These are phyloP conservation scores for Eremophila alpestris DNA, from an alignment of 2,797 vertebrate species.

Conservation along the genomic window DNA sequence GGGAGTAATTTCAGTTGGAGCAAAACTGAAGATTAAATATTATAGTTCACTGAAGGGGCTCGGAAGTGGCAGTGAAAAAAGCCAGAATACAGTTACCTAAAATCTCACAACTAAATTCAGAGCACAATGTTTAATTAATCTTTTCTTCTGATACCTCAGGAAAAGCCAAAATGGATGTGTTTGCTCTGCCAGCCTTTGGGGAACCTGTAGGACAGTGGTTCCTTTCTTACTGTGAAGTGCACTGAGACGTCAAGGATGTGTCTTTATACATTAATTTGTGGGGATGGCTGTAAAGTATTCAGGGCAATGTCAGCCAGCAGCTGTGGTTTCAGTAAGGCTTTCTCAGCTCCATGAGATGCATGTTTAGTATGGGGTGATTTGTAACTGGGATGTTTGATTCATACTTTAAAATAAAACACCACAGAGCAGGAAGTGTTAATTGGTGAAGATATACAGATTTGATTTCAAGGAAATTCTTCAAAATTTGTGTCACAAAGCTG, in stretches of 20 bases:
- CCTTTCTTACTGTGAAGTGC: conserved; percentile 6
- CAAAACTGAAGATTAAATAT: conserved; percentile 48
- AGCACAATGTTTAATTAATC: conserved; percentile 57
- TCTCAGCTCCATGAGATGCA: not conserved
- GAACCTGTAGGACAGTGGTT: not conserved
- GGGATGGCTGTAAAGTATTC: not conserved
- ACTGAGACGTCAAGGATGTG: conserved; percentile 25
- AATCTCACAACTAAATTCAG: not conserved
- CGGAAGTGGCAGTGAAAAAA: conserved; percentile 58
- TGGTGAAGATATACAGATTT: not conserved
- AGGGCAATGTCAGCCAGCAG: not conserved
- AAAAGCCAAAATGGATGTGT: conserved; percentile 1
- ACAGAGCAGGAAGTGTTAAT: not conserved
- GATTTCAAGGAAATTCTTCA: not conserved
- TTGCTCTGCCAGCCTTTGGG: conserved; percentile 27
- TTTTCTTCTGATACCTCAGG: conserved; percentile 56
- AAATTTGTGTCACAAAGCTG: not conserved
- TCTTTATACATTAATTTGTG: not conserved
- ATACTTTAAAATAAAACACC: not conserved
- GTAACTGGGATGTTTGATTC: not conserved
- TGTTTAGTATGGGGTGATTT: not conserved
- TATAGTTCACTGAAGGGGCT: conserved; percentile 33
- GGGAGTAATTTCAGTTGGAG: conserved; percentile 40
- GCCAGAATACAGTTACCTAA: conserved; percentile 56
- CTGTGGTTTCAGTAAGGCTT: not conserved